Evolutionary conservation across 2,888 invertebrate species (phyloP).

Genomic region (Dynastes tityus): DNA sequence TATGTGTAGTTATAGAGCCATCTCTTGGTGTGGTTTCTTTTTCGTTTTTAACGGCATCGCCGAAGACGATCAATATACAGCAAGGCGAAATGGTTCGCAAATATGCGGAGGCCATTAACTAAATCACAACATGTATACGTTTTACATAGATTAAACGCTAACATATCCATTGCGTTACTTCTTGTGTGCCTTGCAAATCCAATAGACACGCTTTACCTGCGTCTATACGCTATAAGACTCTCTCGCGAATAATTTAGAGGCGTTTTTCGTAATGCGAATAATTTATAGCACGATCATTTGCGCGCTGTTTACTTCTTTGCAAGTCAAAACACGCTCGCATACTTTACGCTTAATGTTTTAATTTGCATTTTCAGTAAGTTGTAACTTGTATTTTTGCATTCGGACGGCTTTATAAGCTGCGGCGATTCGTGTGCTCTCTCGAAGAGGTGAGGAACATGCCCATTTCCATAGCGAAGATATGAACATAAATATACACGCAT

Average conservation of each 20-base stretch:
- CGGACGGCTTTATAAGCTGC: conserved; percentile 18
- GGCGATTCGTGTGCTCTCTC: neutral
- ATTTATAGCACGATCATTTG: conserved; percentile 20
- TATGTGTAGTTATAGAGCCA: no score
- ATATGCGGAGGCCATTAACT: neutral
- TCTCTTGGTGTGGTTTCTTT: no score
- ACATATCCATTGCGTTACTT: neutral
- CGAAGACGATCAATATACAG: no score
- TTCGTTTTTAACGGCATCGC: no score
- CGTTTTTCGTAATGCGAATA: conserved; percentile 11
- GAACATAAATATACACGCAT: neutral
- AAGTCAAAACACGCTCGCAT: conserved; percentile 39
- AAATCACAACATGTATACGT: no score
- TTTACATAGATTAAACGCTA: conserved; percentile 12
- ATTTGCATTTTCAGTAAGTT: conserved; percentile 43
- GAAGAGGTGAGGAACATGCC: neutral
- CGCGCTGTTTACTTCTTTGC: conserved; percentile 21
- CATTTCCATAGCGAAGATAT: conserved; percentile 12
- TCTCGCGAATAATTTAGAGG: conserved; percentile 10
- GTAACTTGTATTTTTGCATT: conserved; percentile 13
- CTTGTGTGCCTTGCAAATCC: no score
- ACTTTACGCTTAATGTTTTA: conserved; percentile 37
- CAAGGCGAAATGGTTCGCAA: neutral
- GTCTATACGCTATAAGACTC: neutral
- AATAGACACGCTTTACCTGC: no score